Conservation (phyloP, 2,797 vertebrate species). For the Sebastes trivittatus region DNA sequence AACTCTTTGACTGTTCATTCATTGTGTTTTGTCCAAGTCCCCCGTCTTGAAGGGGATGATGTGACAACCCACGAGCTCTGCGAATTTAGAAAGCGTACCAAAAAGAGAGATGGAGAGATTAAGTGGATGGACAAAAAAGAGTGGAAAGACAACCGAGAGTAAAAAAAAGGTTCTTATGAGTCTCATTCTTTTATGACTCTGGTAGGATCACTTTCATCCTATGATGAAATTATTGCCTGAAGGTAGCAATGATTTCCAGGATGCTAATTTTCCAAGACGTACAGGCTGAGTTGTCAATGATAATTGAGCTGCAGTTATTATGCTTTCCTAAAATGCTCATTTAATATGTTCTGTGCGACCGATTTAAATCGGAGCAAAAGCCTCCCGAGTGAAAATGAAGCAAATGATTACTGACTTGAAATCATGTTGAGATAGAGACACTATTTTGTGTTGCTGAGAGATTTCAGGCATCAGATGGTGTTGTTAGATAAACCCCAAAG, state of each 20-base stretch:
- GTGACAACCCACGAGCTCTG: constrained; percentile 48
- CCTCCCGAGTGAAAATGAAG: neutral
- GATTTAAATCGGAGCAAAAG: neutral
- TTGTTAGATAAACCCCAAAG: neutral
- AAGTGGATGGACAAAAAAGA: neutral
- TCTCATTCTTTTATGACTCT: neutral
- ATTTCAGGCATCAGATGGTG: neutral
- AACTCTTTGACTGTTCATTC: constrained; percentile 61
- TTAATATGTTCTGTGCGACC: neutral
- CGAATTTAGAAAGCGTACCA: constrained; percentile 12
- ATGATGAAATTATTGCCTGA: constrained; percentile 69
- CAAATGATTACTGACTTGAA: neutral
- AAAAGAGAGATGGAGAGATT: constrained; percentile 21
- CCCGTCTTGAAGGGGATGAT: constrained; percentile 46
- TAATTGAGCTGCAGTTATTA: constrained; percentile 29
- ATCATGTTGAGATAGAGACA: neutral
- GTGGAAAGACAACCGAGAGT: neutral
- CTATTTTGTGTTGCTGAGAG: neutral
- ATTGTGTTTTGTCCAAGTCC: constrained; percentile 53
- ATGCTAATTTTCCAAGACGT: constrained; percentile 47
- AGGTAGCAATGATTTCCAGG: constrained; percentile 45
- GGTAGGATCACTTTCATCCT: constrained; percentile 38
- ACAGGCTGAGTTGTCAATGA: constrained; percentile 20
- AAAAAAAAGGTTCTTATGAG: neutral
- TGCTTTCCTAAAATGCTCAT: constrained; percentile 17